Evolutionary conservation across 2,113 vertebrate species (phyloP).

Genomic region (Myanophis thanlyinensis): DNA sequence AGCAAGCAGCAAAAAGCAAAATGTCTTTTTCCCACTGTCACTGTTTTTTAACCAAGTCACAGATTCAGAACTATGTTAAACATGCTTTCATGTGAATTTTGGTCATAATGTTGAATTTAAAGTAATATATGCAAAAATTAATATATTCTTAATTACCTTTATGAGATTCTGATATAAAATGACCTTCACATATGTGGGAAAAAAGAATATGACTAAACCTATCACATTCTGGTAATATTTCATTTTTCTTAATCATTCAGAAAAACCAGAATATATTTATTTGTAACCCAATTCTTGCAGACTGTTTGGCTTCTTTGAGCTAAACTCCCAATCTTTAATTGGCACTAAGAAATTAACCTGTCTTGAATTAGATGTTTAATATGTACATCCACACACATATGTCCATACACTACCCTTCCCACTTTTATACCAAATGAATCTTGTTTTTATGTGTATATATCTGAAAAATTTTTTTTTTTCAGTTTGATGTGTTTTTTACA

Average conservation of each 20-base stretch:
- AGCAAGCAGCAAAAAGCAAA: background rate
- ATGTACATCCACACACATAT: background rate
- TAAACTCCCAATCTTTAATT: background rate
- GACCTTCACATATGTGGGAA: background rate
- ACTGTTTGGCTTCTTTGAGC: background rate
- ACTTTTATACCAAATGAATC: background rate
- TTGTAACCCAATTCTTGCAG: background rate
- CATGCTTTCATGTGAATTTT: background rate
- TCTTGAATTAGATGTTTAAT: background rate
- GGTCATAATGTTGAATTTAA: background rate
- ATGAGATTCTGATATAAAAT: background rate
- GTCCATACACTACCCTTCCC: background rate
- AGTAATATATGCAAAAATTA: background rate
- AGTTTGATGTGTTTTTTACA: background rate
- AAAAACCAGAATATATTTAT: background rate
- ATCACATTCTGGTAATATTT: constrained; percentile 9
- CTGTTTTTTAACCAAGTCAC: background rate
- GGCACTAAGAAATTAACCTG: background rate
- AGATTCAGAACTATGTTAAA: background rate
- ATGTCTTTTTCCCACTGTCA: background rate
- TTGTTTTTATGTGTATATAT: background rate
- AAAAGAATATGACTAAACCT: constrained; percentile 11
- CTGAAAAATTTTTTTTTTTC: background rate
- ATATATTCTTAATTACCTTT: background rate
- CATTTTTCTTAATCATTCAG: background rate